Conservation (phyloP, 2,888 invertebrate genomes). For the Heteromyza rotundicornis region DNA sequence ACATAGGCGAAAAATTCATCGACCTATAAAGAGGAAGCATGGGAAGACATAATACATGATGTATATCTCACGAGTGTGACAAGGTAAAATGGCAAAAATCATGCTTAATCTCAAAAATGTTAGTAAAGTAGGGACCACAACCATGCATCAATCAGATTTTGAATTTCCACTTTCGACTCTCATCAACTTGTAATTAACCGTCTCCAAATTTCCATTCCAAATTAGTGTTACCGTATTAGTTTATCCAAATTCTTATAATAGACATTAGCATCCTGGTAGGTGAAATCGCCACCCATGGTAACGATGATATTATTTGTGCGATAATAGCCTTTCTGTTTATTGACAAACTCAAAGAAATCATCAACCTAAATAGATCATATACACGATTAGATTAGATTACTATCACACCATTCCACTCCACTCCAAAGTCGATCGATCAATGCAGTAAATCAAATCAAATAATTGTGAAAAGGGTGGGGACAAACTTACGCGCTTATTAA, state of each 20-base stretch:
- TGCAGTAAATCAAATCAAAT: too few relatives aligned
- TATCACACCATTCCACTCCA: too few relatives aligned
- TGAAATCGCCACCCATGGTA: constrained; percentile 93
- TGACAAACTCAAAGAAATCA: constrained; percentile 68
- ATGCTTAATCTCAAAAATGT: too few relatives aligned
- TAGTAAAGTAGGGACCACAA: too few relatives aligned
- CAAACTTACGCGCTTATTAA: constrained; percentile 71
- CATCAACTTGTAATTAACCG: not conserved
- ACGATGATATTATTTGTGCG: constrained; percentile 77
- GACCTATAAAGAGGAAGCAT: constrained; percentile 62
- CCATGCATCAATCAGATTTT: too few relatives aligned
- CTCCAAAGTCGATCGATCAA: too few relatives aligned
- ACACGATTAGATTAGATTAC: too few relatives aligned
- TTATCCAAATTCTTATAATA: constrained; percentile 87
- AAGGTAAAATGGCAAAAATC: too few relatives aligned
- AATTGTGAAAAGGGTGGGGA: not conserved
- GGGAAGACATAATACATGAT: not conserved
- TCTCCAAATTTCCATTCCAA: not conserved
- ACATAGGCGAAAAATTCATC: constrained; percentile 67
- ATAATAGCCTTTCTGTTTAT: constrained; percentile 67
- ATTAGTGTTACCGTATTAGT: constrained; percentile 69
- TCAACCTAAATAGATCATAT: constrained; percentile 40
- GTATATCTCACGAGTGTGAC: too few relatives aligned
- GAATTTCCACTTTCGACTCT: not conserved
- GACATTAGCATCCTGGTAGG: constrained; percentile 79